Evolutionary conservation across 2,113 vertebrate species (phyloP).

Genomic region (Sterna hirundo): DNA sequence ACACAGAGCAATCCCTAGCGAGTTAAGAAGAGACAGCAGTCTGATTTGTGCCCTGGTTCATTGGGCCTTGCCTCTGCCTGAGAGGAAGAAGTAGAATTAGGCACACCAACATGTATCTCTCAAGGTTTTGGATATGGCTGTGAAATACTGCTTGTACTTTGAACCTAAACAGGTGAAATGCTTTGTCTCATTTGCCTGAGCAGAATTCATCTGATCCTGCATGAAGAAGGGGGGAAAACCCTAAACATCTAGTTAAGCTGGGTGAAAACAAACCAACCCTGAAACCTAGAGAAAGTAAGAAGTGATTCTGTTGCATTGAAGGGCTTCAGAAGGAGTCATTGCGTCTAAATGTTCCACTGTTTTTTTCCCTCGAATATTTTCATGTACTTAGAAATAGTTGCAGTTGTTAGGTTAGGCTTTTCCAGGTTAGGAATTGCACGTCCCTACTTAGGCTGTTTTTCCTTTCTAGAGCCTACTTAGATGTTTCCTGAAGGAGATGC

Average conservation of each 20-base stretch:
- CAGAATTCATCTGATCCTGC: neutral
- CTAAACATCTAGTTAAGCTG: neutral
- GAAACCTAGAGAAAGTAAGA: neutral
- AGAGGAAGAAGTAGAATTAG: neutral
- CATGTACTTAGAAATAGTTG: neutral
- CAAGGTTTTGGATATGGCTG: neutral
- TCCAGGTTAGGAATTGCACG: neutral
- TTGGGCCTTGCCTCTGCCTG: neutral
- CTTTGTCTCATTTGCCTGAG: neutral
- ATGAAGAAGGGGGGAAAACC: neutral
- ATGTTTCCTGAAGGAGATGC: neutral
- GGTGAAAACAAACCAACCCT: rapidly evolving
- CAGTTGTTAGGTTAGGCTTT: neutral
- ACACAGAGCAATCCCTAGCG: rapidly evolving
- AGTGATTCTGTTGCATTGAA: neutral
- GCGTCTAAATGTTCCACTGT: neutral
- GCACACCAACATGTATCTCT: neutral
- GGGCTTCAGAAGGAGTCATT: neutral
- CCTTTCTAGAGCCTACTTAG: neutral
- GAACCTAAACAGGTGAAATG: neutral
- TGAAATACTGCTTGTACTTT: neutral
- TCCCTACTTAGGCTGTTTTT: neutral
- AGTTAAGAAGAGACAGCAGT: neutral
- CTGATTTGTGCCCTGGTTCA: neutral
- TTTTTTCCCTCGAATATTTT: neutral